Base-by-base conservation (phyloP, 1,140 invertebrate species). In the Zophobas morio region DNA sequence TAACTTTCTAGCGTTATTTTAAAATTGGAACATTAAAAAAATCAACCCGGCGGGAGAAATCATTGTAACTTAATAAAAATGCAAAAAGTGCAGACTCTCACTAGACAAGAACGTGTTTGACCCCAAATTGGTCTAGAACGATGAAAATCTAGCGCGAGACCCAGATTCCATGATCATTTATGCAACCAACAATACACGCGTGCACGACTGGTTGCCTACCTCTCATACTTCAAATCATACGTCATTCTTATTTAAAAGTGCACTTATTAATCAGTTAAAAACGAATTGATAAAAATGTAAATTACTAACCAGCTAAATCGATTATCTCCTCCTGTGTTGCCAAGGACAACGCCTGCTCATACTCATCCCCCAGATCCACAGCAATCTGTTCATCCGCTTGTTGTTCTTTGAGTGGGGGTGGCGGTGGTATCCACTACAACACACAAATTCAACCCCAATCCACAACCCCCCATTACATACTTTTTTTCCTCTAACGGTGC, bases 251-350 rank as follows among this genome's bases (percentile, higher is more conserved):
- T 66, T 75, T 75, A 60, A 53, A 53, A 54, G 32, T 20, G 6
- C 2, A 20, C 32, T 70, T 6, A 70, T 32, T 36, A 36, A 70
- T 70, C 53, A 75, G 49, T 34, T 56, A 66, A 8, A 47, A 20
- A 54, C 8, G 35, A 56, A 53, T 8, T 40, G 39, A 46, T 20
- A 75, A 42, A 75, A 53, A 78, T 77, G 35, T 78, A 20, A 20
- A 20, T 20, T 20, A 83, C 83, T 88, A 89, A 96, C 97, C 97
- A 84, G 98, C 98, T 83, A 99, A 91, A 90, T 99, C 98, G 82
- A 99, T 99, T 80, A 99, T 95, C 90, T 99, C 98, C 88, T 99
- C 96, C 89, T 99, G 98, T 78, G 95, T 92, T 46, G 98, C 98
- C 81, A 90, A 89, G 20, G 89, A 91, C 32, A 99, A 89, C n/a